These are phyloP conservation scores for Nannobrachium achirus DNA, from an alignment of 2,113 vertebrate genomes.

Conservation along the genomic window DNA sequence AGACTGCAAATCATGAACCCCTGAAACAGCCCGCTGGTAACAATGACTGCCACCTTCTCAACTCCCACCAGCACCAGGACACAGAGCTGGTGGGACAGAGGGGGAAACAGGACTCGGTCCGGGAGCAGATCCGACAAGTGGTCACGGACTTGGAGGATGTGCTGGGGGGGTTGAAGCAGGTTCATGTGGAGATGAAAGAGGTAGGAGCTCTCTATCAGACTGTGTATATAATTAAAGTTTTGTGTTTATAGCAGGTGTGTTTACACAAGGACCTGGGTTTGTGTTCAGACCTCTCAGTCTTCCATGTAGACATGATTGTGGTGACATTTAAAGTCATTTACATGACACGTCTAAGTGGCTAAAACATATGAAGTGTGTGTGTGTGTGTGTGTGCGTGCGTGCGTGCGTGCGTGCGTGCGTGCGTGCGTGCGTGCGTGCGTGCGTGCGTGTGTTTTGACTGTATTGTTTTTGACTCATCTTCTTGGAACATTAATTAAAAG, in stretches of 20 bases:
- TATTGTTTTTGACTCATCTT: conserved; percentile 59
- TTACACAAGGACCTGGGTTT: conserved; percentile 11
- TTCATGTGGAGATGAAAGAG: conserved; percentile 84
- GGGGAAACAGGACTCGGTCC: conserved; percentile 65
- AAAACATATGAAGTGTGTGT: neutral
- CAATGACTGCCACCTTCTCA: neutral
- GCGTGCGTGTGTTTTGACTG: neutral
- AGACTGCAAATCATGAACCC: conserved; percentile 22
- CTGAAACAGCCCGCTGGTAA: conserved; percentile 2
- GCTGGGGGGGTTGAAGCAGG: conserved; percentile 81
- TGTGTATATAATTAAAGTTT: conserved; percentile 4
- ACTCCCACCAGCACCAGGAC: conserved; percentile 13
- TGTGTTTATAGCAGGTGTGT: conserved; percentile 30
- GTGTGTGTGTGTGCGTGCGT: conserved; percentile 6
- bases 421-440: neutral
- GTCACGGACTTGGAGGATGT: conserved; percentile 81
- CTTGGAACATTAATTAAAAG: conserved; percentile 39
- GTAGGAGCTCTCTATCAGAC: conserved; percentile 64
- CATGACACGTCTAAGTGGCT: conserved; percentile 1
- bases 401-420: neutral
- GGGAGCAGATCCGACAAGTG: conserved; percentile 81
- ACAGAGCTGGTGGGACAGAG: conserved; percentile 44
- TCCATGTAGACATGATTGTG: conserved; percentile 15
- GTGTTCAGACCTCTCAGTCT: conserved; percentile 24
- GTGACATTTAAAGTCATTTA: conserved; percentile 53